These are phyloP conservation scores for Heterodera schachtii DNA, from an alignment of 1,140 invertebrate genomes.

Conservation along the genomic window DNA sequence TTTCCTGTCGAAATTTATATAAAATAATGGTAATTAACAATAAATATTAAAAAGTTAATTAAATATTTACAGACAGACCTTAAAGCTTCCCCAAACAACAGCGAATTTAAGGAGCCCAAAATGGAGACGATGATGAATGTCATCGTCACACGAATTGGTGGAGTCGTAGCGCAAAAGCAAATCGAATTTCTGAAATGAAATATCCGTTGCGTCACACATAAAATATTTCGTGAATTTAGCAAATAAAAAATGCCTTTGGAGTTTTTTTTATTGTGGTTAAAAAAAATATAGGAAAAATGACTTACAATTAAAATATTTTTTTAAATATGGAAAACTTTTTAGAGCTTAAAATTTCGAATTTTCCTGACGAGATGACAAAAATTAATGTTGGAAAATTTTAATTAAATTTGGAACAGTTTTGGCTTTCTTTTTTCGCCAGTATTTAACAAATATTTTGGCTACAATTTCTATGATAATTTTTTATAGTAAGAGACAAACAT, in stretches of 20 bases:
- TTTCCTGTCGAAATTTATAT: not conserved
- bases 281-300: no score
- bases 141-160: not conserved
- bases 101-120: slow-evolving; percentile 15
- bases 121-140: slow-evolving; percentile 9
- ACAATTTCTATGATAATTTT: no score
- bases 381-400: not conserved
- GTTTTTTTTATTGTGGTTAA: no score
- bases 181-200: slow-evolving; percentile 13
- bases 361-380: not conserved
- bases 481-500: not conserved
- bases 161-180: slow-evolving; percentile 19
- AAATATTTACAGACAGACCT: not conserved
- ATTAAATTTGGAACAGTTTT: not conserved
- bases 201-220: no score
- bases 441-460: no score
- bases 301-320: no score
- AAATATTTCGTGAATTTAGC: no score
- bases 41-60: not conserved
- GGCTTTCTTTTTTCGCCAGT: no score
- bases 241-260: no score
- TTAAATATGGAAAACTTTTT: not conserved
- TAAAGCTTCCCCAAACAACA: not conserved
- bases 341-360: not conserved
- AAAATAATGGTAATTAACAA: not conserved